Conservation (phyloP, 2,888 invertebrate genomes). For the Stenichneumon culpator region DNA sequence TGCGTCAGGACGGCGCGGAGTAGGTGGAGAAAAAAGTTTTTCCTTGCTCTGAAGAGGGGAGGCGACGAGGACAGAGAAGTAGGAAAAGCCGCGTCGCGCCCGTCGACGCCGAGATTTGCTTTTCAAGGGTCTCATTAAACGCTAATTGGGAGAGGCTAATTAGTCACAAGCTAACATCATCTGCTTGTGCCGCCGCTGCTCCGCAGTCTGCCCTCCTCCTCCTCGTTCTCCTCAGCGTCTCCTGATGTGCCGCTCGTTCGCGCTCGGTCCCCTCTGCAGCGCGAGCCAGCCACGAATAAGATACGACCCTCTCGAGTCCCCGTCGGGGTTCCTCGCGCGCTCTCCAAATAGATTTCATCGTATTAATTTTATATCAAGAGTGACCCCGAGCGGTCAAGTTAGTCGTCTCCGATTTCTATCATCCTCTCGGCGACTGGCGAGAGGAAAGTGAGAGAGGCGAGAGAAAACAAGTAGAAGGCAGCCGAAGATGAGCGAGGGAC, state of each 20-base stretch:
- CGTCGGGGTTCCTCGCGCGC: constrained; percentile 28
- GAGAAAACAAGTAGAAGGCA: neutral
- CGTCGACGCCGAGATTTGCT: constrained; percentile 70
- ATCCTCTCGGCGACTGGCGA: neutral
- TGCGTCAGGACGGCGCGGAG: neutral
- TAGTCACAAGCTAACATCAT: constrained; percentile 73
- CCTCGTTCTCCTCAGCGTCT: constrained; percentile 29
- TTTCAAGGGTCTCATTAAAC: constrained; percentile 75
- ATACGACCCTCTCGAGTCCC: constrained; percentile 53
- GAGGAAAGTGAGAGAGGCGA: too few species aligned
- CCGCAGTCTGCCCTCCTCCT: constrained; percentile 39
- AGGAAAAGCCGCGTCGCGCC: constrained; percentile 48
- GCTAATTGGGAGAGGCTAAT: constrained; percentile 75
- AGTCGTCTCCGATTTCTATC: neutral
- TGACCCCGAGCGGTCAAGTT: neutral
- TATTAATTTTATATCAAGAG: constrained; percentile 59
- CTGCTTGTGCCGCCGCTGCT: constrained; percentile 53
- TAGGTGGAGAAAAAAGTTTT: constrained; percentile 32
- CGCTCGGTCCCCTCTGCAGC: constrained; percentile 5
- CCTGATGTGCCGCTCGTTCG: constrained; percentile 45
- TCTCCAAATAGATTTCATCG: constrained; percentile 53
- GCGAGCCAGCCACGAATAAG: neutral
- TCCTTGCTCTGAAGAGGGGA: constrained; percentile 4
- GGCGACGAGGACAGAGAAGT: constrained; percentile 21
- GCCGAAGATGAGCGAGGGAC: neutral